Evolutionary conservation across 2,888 invertebrate species (phyloP), one percentile per base, ranked within the genome.

Genomic region (Ectobius pallidus): DNA sequence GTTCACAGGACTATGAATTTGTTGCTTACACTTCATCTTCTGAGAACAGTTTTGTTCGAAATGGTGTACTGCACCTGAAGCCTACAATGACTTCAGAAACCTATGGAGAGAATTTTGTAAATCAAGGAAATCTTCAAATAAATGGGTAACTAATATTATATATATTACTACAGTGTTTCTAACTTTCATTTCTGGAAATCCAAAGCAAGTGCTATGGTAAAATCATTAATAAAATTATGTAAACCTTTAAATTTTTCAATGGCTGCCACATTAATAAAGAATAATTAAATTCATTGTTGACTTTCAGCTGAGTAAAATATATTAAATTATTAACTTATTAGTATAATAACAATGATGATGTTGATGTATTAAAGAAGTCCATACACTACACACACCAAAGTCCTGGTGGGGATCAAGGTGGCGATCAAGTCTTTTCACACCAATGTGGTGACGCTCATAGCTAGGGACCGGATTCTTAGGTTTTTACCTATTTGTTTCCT

Each of bases 21-120:
- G 72, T 68, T n/a, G 49, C 70, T 3, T 73, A 75, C 34, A 61
- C 52, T 14, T 30, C 46, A 2, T 46, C 79, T 4, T 39, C 76
- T 1, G 71, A 78, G 11, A 79, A 78, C 22, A 70, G 78, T 14
- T 63, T 73, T 73, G 65, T 80, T 44, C 34, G 34, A 3, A 69
- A 80, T 72, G 80, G 81, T 3, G 76, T 74, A 11, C 75, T 83
- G 44, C 72, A 75, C 9, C 79, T 83, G 3, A 62, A 69, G 34
- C 75, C 75, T 14, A 58, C 58, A 9, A 74, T 82, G 34, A 73
- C 81, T 46, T 81, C 81, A 46, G 80, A 81, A 42, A 55, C 71
- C 2, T 80, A 81, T 49, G 80, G 80, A 0, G 80, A 79, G 44
- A 78, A 80, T 72, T 73, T 78, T 9, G 78, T 79, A 9, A 22